Evolutionary conservation across 1,140 invertebrate species (phyloP).

Genomic region (Mamestra configurata): DNA sequence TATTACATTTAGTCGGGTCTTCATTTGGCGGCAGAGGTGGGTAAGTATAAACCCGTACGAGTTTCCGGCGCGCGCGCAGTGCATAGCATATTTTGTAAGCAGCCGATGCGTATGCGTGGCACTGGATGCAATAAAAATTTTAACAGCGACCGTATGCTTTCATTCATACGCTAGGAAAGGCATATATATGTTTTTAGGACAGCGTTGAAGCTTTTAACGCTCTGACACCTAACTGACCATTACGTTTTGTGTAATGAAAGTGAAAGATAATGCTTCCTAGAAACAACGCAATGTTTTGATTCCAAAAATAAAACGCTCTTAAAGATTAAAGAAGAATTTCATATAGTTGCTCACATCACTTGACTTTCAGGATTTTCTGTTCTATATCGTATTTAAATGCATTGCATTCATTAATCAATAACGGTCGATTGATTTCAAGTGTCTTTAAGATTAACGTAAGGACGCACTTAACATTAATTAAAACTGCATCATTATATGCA

Average conservation of each 20-base stretch:
- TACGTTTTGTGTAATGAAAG: slow-evolving; percentile 33
- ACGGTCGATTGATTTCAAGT: slow-evolving; percentile 76
- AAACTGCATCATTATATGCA: slow-evolving; percentile 35
- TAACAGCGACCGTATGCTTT: slow-evolving; percentile 81
- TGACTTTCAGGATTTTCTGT: slow-evolving; percentile 23
- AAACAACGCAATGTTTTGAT: slow-evolving; percentile 19
- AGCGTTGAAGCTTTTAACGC: slow-evolving; percentile 52
- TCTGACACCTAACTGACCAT: slow-evolving; percentile 30
- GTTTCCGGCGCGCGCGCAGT: slow-evolving; percentile 85
- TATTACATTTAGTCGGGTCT: slow-evolving; percentile 87
- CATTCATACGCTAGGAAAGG: slow-evolving; percentile 66
- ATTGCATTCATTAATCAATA: slow-evolving; percentile 65
- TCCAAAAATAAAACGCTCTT: slow-evolving; percentile 23
- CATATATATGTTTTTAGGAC: slow-evolving; percentile 78
- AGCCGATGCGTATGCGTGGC: slow-evolving; percentile 76
- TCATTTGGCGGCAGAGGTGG: slow-evolving; percentile 86
- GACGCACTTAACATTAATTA: slow-evolving; percentile 50
- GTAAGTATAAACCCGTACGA: slow-evolving; percentile 84
- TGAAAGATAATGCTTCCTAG: slow-evolving; percentile 13
- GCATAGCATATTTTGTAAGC: slow-evolving; percentile 87
- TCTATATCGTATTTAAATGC: slow-evolving; percentile 52
- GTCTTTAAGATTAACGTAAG: slow-evolving; percentile 54
- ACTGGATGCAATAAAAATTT: slow-evolving; percentile 81
- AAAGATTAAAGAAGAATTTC: not conserved
- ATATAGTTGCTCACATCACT: slow-evolving; percentile 13